A percentile compares a stretch with the other conserved stretches of the same genome.
Evolutionary conservation across 2,888 invertebrate species (phyloP).

Genomic region (Parnassius apollo): DNA sequence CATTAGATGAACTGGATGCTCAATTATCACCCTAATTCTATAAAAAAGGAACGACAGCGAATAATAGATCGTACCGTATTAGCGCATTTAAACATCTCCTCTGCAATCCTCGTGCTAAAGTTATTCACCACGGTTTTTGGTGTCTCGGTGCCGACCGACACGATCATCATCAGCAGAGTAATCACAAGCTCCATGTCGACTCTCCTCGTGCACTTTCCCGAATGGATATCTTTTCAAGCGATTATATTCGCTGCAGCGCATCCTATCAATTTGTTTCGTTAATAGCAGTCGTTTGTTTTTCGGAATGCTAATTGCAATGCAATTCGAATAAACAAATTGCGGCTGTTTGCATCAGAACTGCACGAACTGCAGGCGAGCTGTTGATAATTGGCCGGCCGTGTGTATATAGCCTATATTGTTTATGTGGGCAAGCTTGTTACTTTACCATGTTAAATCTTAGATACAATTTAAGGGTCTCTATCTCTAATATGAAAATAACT

Average conservation of each 20-base stretch:
- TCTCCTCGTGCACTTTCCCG: background rate
- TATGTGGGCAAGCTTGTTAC: no score
- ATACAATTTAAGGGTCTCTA: no score
- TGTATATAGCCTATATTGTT: background rate
- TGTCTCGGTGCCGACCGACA: background rate
- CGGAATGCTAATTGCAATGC: conserved; percentile 8
- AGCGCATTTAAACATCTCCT: background rate
- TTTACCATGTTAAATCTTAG: no score
- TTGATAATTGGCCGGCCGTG: conserved; percentile 4
- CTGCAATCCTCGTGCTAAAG: background rate
- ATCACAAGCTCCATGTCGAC: conserved; percentile 1
- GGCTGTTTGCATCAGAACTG: conserved; percentile 2
- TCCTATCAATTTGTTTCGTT: conserved; percentile 13
- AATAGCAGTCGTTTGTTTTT: conserved; percentile 7
- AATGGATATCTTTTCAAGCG: background rate
- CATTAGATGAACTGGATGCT: no score
- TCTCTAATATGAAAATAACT: no score
- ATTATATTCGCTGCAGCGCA: background rate
- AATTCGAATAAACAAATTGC: conserved; percentile 1
- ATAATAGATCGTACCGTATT: background rate
- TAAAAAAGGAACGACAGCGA: background rate
- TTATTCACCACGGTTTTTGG: background rate
- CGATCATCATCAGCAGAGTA: background rate
- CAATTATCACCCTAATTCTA: no score
- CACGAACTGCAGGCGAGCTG: conserved; percentile 1